A percentile compares a stretch with the other conserved stretches of the same genome.
These are phyloP conservation scores for Galagoides demidoff DNA, from an alignment of 2,797 vertebrate species.

Conservation along the genomic window DNA sequence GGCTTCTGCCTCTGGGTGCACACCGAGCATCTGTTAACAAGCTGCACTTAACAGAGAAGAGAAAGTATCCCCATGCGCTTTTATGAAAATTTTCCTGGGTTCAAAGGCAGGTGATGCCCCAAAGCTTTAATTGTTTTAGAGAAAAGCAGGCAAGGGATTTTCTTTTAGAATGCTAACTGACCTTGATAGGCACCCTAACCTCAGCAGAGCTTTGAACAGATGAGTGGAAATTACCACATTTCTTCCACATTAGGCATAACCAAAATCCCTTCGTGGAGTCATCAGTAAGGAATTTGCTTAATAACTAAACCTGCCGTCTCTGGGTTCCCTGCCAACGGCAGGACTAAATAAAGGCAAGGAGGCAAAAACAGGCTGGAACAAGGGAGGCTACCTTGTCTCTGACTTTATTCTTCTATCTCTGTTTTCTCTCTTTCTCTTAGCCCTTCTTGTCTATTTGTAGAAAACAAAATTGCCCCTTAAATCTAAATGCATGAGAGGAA, in stretches of 20 bases:
- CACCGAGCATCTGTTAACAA: not conserved
- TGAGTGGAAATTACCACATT: slow-evolving; percentile 69
- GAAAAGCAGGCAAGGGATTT: not conserved
- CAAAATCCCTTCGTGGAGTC: slow-evolving; percentile 42
- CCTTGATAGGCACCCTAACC: not conserved
- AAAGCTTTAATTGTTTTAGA: not conserved
- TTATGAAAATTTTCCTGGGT: not conserved
- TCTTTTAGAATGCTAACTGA: not conserved
- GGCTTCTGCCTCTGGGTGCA: not conserved
- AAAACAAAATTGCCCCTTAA: slow-evolving; percentile 33
- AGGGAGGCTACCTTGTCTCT: not conserved
- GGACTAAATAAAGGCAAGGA: not conserved
- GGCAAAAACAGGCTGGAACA: not conserved
- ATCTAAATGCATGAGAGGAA: slow-evolving; percentile 11
- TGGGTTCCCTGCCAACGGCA: not conserved
- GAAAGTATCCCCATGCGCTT: not conserved
- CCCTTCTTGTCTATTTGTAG: slow-evolving; percentile 44
- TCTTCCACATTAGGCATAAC: slow-evolving; percentile 47
- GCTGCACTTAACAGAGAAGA: not conserved
- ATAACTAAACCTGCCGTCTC: slow-evolving; percentile 50
- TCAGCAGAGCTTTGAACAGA: not conserved
- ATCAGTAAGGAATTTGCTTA: slow-evolving; percentile 58
- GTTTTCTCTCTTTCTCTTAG: not conserved
- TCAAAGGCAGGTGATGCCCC: not conserved
- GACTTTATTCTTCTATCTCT: not conserved